phyloP scores from a whole-genome alignment of 92 coral and sea anemone species.

The Palythoa grandiflora region DNA sequence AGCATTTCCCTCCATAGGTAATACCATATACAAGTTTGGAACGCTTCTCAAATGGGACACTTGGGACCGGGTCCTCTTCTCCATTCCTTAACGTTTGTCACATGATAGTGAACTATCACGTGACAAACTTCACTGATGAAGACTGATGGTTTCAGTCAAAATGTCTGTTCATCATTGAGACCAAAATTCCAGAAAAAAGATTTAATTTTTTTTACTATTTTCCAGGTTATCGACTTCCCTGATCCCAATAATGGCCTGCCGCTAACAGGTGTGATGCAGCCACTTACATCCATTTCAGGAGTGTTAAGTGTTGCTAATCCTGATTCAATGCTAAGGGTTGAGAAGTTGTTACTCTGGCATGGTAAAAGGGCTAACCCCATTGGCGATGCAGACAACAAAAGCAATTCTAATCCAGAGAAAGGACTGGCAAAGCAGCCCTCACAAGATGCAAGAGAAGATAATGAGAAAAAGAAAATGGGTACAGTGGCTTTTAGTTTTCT shows the following conservation, averaged over 20 bases:
- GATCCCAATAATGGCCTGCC: constrained; percentile 78
- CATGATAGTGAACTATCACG: too few species aligned
- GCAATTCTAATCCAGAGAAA: neutral
- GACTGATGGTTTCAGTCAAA: too few species aligned
- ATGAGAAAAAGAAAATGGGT: constrained; percentile 15
- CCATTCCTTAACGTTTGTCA: too few species aligned
- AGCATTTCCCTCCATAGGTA: too few species aligned
- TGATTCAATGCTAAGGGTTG: constrained; percentile 73
- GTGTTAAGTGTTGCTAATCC: constrained; percentile 75
- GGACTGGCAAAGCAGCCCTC: neutral
- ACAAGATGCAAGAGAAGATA: neutral
- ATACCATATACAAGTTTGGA: too few species aligned
- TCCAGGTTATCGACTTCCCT: constrained; percentile 79
- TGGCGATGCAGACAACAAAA: neutral
- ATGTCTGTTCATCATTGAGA: too few species aligned
- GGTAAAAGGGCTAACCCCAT: constrained; percentile 48
- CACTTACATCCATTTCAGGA: constrained; percentile 86
- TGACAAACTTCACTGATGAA: too few species aligned
- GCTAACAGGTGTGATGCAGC: constrained; percentile 84
- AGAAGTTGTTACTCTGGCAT: constrained; percentile 82
- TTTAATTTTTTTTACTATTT: neutral
- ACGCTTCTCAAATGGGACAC: too few species aligned
- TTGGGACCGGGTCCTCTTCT: too few species aligned
- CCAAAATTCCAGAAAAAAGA: neutral
- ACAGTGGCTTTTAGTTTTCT: neutral